Evolutionary conservation across 2,797 vertebrate species (phyloP).

Genomic region (Onychomys arenicola): DNA sequence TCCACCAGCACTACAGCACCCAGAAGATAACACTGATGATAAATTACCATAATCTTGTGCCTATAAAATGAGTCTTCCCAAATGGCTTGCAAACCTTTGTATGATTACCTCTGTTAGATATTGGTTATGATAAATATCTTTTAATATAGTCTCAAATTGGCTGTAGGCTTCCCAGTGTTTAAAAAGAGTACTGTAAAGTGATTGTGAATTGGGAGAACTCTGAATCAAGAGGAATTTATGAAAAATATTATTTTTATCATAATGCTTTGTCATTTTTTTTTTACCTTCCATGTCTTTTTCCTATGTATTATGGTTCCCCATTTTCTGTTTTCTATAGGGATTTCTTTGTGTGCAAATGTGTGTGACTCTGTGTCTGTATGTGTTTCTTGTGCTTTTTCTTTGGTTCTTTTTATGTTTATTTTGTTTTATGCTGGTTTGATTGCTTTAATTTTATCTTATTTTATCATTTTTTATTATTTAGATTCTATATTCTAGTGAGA

Average conservation of each 20-base stretch:
- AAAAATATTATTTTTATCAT: neutral
- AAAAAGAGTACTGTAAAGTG: conserved; percentile 39
- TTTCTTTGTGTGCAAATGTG: neutral
- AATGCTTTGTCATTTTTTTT: neutral
- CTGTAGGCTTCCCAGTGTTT: conserved; percentile 33
- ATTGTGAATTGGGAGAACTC: neutral
- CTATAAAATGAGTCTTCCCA: conserved; percentile 71
- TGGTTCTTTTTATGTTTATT: neutral
- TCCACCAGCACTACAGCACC: conserved; percentile 46
- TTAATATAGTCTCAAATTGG: conserved; percentile 67
- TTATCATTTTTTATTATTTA: neutral
- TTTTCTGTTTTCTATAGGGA: neutral
- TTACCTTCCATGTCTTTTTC: neutral
- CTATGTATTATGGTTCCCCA: neutral
- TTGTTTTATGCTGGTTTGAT: neutral
- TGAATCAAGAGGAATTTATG: conserved; percentile 17
- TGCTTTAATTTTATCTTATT: neutral
- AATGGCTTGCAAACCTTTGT: conserved; percentile 61
- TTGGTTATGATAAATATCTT: conserved; percentile 64
- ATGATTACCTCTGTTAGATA: conserved; percentile 67
- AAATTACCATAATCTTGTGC: conserved; percentile 54
- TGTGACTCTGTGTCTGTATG: neutral
- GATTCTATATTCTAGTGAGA: neutral
- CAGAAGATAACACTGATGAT: conserved; percentile 60
- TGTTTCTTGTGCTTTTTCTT: neutral